Evolutionary conservation across 2,888 invertebrate species (phyloP).

Genomic region (Colletes collaris): DNA sequence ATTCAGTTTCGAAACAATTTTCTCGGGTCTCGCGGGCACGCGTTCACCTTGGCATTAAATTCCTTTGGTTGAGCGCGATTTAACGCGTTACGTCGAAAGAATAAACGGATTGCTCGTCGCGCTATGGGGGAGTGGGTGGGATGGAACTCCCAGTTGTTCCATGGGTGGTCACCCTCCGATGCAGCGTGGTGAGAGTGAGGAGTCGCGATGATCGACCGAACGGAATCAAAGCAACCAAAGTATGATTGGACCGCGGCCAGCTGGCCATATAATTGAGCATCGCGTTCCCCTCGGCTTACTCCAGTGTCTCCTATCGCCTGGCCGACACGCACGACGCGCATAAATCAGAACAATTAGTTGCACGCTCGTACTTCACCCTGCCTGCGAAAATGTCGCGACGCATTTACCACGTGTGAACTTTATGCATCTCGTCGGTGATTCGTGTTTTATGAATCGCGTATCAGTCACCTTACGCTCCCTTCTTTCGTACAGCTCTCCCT

Average conservation of each 20-base stretch:
- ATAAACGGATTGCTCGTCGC: background rate
- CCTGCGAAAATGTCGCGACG: slow-evolving; percentile 59
- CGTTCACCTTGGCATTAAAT: slow-evolving; percentile 14
- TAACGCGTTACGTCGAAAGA: slow-evolving; percentile 10
- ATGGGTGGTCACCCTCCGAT: slow-evolving; percentile 64
- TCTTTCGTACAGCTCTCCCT: background rate
- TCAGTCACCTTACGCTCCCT: slow-evolving; percentile 13
- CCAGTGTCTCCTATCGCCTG: slow-evolving; percentile 63
- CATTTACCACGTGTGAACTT: slow-evolving; percentile 59
- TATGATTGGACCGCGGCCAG: slow-evolving; percentile 74
- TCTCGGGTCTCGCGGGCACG: too few species aligned
- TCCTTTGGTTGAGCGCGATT: slow-evolving; percentile 4
- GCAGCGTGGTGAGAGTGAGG: slow-evolving; percentile 39
- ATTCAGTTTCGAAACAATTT: too few species aligned
- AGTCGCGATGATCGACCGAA: slow-evolving; percentile 60
- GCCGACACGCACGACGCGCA: slow-evolving; percentile 61
- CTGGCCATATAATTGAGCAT: slow-evolving; percentile 75
- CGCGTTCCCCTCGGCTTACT: slow-evolving; percentile 62
- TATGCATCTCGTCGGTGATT: slow-evolving; percentile 14
- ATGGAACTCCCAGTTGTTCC: slow-evolving; percentile 44
- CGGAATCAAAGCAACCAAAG: slow-evolving; percentile 69
- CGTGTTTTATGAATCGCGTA: slow-evolving; percentile 39
- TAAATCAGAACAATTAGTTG: slow-evolving; percentile 78
- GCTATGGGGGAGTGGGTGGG: too few species aligned
- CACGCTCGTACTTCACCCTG: slow-evolving; percentile 54